Evolutionary conservation across 1,140 invertebrate species (phyloP).

Genomic region (Aethina tumida): DNA sequence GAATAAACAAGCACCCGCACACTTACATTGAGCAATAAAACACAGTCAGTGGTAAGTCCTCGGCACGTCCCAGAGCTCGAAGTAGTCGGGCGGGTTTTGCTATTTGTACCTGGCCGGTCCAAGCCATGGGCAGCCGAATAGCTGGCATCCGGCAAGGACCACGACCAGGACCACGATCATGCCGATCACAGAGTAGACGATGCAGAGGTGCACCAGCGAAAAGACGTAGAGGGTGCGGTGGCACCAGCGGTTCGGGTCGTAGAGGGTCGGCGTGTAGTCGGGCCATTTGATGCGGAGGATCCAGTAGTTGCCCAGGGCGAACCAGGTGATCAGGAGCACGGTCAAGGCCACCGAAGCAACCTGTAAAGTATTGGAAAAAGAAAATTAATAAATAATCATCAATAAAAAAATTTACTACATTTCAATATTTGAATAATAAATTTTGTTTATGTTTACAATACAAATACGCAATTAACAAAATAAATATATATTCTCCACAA

Average conservation of each 20-base stretch:
- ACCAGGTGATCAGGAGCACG: conserved; percentile 64
- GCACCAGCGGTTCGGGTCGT: conserved; percentile 66
- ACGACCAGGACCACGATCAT: conserved; percentile 47
- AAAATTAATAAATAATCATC: too few relatives aligned
- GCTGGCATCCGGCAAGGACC: conserved; percentile 50
- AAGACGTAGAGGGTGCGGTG: conserved; percentile 68
- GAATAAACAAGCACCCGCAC: neutral
- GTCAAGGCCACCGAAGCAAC: conserved; percentile 51
- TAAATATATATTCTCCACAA: too few relatives aligned
- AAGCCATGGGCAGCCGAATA: conserved; percentile 57
- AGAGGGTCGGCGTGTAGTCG: conserved; percentile 53
- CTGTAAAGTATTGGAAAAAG: too few relatives aligned
- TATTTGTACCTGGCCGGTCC: conserved; percentile 50
- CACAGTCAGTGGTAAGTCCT: conserved; percentile 25
- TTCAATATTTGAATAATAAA: too few relatives aligned
- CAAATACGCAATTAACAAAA: too few relatives aligned
- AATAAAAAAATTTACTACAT: too few relatives aligned
- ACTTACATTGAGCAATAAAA: conserved; percentile 9
- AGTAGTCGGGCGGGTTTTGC: conserved; percentile 36
- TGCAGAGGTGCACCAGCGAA: conserved; percentile 58
- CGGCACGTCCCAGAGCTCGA: conserved; percentile 38
- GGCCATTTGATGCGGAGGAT: conserved; percentile 68
- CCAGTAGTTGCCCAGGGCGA: conserved; percentile 69
- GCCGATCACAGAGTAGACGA: conserved; percentile 53
- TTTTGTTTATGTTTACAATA: too few relatives aligned